Base-by-base conservation (phyloP, 2,888 invertebrate species). In the Autographa pulchrina region DNA sequence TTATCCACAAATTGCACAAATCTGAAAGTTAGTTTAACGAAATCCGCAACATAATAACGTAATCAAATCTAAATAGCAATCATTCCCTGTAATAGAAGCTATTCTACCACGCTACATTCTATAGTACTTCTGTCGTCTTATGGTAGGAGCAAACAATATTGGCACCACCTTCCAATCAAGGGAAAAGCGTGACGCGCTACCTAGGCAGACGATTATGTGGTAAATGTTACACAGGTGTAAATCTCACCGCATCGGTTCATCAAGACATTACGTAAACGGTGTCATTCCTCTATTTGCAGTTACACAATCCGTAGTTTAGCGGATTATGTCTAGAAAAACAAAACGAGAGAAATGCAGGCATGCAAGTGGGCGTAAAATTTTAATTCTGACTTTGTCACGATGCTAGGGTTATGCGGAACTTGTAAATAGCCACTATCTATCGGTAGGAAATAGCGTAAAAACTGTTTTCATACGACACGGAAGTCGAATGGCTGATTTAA, bases 351-450 rank as follows among this genome's bases (percentile, higher is more conserved):
- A 91, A 92, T 90, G 88, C 77, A 78, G 73, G 75, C 82, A 86
- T 73, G 86, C 88, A 88, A 89, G 89, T 88, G 72, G 89, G 90
- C 91, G 91, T 92, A 90, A 91, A 88, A 92, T 90, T 86, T 81
- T 80, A 89, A 90, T 90, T 89, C 84, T 87, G 74, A 72, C 78
- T 81, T 85, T 89, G 87, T 89, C 89, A 89, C 86, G 86, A 87
- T 75, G 83, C 54, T 52, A 74, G 72, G 48, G 65, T 52, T 70
- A 70, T 61, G 63, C 75, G 78, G 78, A 77, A 84, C 68, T 63
- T 64, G 61, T 72, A 72, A 71, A 16, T 54, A 60, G 13, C 56
- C 7, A 11, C 41, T 68, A 60, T 62, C 14, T 20, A 58, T 75
- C 65, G 43, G 16, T 68, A 14, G 25, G 60, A 70, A 74, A 68